Percentiles rank a stretch among this genome's conserved stretches.
phyloP scores from a whole-genome alignment of 2,113 vertebrate genomes.

The Pipra filicauda region DNA sequence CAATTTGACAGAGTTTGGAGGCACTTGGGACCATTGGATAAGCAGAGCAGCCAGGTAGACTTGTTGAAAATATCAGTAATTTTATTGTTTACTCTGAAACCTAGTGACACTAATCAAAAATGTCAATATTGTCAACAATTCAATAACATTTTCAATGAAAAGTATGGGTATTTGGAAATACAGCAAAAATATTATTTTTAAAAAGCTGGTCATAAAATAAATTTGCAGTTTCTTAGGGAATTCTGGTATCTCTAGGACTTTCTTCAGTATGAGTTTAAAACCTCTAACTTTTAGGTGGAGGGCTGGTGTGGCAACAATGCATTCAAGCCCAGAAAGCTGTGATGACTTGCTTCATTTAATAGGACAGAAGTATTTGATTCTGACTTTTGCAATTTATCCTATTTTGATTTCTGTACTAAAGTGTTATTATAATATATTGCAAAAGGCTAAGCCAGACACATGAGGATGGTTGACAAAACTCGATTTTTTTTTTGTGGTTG shows the following conservation, averaged over 20 bases:
- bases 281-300: neutral
- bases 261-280: neutral
- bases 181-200: neutral
- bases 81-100: neutral
- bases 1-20: neutral
- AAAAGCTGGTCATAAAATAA: neutral
- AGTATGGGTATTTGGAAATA: neutral
- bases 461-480: neutral
- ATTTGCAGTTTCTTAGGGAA: neutral
- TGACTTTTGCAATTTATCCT: neutral
- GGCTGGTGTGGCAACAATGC: neutral
- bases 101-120: neutral
- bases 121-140: neutral
- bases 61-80: neutral
- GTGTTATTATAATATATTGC: neutral
- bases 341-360: neutral
- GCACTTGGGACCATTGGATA: neutral
- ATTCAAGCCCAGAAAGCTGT: neutral
- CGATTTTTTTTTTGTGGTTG: neutral
- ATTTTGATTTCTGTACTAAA: neutral
- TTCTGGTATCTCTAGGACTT: neutral
- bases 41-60: neutral
- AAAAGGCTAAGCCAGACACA: neutral
- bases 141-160: neutral
- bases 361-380: neutral